phyloP scores from a whole-genome alignment of 2,888 invertebrate species.

The Apoda limacodes region DNA sequence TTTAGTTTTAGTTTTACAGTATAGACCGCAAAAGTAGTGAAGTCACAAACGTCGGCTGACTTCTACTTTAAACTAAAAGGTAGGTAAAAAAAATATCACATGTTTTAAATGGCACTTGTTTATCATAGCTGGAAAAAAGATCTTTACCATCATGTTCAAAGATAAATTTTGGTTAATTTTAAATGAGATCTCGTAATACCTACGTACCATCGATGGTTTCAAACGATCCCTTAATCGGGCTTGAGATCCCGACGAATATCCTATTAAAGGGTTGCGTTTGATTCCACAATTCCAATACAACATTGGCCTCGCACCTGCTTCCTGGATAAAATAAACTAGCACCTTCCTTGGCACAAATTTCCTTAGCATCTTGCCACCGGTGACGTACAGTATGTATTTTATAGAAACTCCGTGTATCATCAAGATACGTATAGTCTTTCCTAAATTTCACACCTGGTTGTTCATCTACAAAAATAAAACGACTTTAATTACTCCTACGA shows the following conservation, averaged over 20 bases:
- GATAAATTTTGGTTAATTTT: constrained; percentile 5
- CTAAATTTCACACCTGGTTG: constrained; percentile 34
- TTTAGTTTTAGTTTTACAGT: too few species aligned
- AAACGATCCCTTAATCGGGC: constrained; percentile 13
- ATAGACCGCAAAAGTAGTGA: too few species aligned
- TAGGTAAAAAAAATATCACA: too few species aligned
- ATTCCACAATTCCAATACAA: constrained; percentile 27
- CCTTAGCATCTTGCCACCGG: constrained; percentile 37
- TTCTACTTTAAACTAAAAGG: too few species aligned
- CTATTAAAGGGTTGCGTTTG: constrained; percentile 24
- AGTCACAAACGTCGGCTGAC: too few species aligned
- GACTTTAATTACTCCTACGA: too few species aligned
- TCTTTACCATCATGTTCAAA: constrained; percentile 6
- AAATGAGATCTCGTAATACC: constrained; percentile 6
- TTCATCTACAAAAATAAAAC: constrained; percentile 30
- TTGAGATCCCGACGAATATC: constrained; percentile 35
- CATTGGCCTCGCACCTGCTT: constrained; percentile 30
- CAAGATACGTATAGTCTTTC: constrained; percentile 39
- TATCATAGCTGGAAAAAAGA: too few species aligned
- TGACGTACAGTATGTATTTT: too few species aligned
- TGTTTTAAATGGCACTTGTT: too few species aligned
- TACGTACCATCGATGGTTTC: constrained; percentile 5
- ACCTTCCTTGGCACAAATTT: constrained; percentile 37
- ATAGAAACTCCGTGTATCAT: constrained; percentile 35
- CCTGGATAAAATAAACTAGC: constrained; percentile 40